Base-by-base conservation (phyloP, 1,140 invertebrate species). In the Lucilia cuprina region DNA sequence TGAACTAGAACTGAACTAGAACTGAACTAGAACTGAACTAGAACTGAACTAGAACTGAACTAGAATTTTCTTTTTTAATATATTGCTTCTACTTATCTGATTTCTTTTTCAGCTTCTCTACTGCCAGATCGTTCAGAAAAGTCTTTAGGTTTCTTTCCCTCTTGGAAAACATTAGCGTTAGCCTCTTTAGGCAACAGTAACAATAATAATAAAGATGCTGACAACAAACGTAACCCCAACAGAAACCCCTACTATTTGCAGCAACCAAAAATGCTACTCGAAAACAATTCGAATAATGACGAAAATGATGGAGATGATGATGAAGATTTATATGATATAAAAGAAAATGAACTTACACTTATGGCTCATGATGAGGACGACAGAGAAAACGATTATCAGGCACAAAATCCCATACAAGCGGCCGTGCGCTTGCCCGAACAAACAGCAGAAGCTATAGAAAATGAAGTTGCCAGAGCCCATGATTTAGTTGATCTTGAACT, bases 401-500 rank as follows among this genome's bases (percentile, higher is more conserved):
- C 19, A 9, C 35, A 82, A 25, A 47, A 19, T 25, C 78, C 60
- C 21, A 35, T 82, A 34, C 21, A 82, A 17, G 34, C 50, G 10
- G 78, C 78, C 0, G 78, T 55, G 14, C 30, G 49, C 5, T n/a
- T 77, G 13, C 35, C 25, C 8, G 14, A 55, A 47, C 60, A 83
- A 13, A 80, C 74, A 14, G 82, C 88, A 55, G 87, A 89, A 34
- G 86, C 87, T 80, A 90, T 89, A 34, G 88, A 90, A 84, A 89
- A 91, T 17, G 88, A 90, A 77, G 88, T 90, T 84, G 88, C 87
- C 1, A 87, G 89, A 10, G 88, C 89, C 0, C 90, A 91, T 34
- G 90, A 91, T 85, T 84, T 91, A 9, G 47, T 90, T 0, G 89
- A 91, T 77, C 34, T 91, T 47, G 90, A 91, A 83, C 84, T 90